These are phyloP conservation scores for Acrocyrtus sp. DNA, from an alignment of 2,888 invertebrate genomes.

Conservation along the genomic window DNA sequence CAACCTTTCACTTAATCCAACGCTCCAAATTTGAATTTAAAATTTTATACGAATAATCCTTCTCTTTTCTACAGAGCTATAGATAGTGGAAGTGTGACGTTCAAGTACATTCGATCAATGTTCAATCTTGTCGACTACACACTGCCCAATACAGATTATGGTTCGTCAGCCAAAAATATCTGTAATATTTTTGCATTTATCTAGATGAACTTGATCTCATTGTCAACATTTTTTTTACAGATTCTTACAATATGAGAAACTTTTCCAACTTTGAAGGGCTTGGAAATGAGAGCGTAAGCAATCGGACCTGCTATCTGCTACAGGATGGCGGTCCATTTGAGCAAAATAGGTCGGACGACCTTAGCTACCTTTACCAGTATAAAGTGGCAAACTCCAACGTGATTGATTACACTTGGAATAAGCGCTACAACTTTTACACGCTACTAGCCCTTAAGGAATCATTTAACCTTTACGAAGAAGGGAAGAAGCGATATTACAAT, in stretches of 20 bases:
- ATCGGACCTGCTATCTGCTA: not conserved
- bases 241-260: not conserved
- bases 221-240: not conserved
- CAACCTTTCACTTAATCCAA: not conserved
- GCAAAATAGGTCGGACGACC: no score
- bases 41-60: not conserved
- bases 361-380: no score
- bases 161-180: no score
- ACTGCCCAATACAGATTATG: no score
- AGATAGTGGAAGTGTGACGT: not conserved
- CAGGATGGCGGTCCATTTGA: no score
- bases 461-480: not conserved
- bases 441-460: conserved; percentile 12
- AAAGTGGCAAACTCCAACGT: no score
- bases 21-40: not conserved
- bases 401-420: not conserved
- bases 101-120: conserved; percentile 1
- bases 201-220: not conserved
- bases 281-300: no score
- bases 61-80: conserved; percentile 15
- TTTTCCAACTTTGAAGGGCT: not conserved
- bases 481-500: no score
- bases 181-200: not conserved
- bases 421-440: not conserved
- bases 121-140: not conserved